These are phyloP conservation scores for Meteorus colon DNA, from an alignment of 2,888 invertebrate species.

Conservation along the genomic window DNA sequence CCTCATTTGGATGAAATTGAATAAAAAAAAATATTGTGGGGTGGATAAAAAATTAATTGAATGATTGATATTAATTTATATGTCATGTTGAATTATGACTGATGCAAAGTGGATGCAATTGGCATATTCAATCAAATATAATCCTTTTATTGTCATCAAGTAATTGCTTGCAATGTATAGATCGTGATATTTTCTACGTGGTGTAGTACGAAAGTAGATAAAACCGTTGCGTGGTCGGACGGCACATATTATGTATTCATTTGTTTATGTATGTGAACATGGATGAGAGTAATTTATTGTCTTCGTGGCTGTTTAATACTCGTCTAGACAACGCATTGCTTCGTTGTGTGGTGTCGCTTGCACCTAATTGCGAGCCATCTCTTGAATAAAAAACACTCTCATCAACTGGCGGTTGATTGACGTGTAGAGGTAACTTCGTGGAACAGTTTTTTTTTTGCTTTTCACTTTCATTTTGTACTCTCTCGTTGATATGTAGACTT, in stretches of 20 bases:
- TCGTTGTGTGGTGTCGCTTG: conserved; percentile 28
- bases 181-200: neutral
- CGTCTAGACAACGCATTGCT: neutral
- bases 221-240: conserved; percentile 43
- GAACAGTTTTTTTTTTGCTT: conserved; percentile 10
- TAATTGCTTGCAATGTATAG: too few relatives aligned
- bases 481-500: neutral
- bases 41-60: too few relatives aligned
- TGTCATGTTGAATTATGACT: neutral
- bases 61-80: neutral
- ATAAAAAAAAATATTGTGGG: too few relatives aligned
- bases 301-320: neutral
- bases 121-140: conserved; percentile 31
- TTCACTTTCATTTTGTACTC: neutral
- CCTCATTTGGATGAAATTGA: too few relatives aligned
- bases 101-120: neutral
- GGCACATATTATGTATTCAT: neutral
- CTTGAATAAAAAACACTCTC: conserved; percentile 40
- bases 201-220: conserved; percentile 35
- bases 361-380: conserved; percentile 39
- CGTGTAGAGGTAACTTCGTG: conserved; percentile 29
- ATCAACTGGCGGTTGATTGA: conserved; percentile 35
- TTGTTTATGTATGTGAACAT: neutral
- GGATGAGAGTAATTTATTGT: neutral
- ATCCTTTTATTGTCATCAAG: conserved; percentile 22